Evolutionary conservation across 2,797 vertebrate species (phyloP).

Genomic region (Falco cherrug): DNA sequence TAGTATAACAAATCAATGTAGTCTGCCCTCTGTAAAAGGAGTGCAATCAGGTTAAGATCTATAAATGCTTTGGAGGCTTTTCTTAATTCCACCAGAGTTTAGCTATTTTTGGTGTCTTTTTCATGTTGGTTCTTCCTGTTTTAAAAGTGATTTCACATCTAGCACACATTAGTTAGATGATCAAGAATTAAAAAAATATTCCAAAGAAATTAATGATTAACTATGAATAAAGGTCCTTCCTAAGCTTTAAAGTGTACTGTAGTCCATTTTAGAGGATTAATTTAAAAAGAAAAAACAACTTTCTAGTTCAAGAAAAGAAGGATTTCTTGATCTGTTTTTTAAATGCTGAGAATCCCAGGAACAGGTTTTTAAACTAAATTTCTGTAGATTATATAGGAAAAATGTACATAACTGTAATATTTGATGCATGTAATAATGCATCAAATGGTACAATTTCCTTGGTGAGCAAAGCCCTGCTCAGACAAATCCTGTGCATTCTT

Average conservation of each 20-base stretch:
- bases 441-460: background rate
- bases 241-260: background rate
- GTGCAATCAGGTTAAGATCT: background rate
- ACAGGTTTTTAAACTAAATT: background rate
- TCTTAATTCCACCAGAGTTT: background rate
- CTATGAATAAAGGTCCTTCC: background rate
- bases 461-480: background rate
- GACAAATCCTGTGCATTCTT: background rate
- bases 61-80: background rate
- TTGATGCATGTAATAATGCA: background rate
- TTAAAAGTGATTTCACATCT: background rate
- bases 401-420: background rate
- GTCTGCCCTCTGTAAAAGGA: background rate
- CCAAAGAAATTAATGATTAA: background rate
- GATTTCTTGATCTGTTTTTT: background rate
- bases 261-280: background rate
- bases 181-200: background rate
- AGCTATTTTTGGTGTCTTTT: background rate
- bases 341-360: background rate
- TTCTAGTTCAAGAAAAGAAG: background rate
- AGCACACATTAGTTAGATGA: background rate
- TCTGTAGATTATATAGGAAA: background rate
- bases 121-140: background rate
- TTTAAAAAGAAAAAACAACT: background rate
- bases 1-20: background rate